phyloP scores from a whole-genome alignment of 2,113 vertebrate species.

The Seriola aureovittata region DNA sequence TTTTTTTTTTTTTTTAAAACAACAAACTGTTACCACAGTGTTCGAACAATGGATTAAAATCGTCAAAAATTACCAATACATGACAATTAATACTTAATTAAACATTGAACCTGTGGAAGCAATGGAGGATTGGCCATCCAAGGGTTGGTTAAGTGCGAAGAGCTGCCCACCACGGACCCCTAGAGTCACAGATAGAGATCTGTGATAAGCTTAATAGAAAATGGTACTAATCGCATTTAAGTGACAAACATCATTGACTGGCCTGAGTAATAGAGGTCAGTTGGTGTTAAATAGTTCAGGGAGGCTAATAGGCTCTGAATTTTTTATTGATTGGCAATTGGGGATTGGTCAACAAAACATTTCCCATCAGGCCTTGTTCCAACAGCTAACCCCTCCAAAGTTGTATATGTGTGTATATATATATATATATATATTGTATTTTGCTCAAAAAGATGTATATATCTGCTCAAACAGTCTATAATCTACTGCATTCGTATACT shows the following conservation, averaged over 20 bases:
- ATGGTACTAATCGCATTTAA: slow-evolving; percentile 78
- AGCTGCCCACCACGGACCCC: slow-evolving; percentile 31
- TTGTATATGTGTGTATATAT: slow-evolving; percentile 8
- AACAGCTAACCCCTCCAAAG: slow-evolving; percentile 42
- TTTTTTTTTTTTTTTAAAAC: not conserved
- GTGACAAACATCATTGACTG: slow-evolving; percentile 80
- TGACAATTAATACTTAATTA: slow-evolving; percentile 43
- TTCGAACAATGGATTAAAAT: not conserved
- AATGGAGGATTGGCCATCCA: slow-evolving; percentile 21
- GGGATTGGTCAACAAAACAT: slow-evolving; percentile 74
- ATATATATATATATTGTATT: slow-evolving; percentile 3
- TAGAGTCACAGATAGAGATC: slow-evolving; percentile 48
- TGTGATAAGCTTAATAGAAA: slow-evolving; percentile 67
- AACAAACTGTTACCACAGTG: not conserved
- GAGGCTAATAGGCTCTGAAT: slow-evolving; percentile 78
- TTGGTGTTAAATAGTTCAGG: slow-evolving; percentile 79
- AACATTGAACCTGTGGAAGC: slow-evolving; percentile 8
- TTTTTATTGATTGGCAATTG: slow-evolving; percentile 76
- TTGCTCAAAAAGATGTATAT: slow-evolving; percentile 25
- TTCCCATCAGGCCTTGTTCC: slow-evolving; percentile 59
- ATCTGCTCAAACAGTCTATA: slow-evolving; percentile 11
- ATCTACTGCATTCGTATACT: slow-evolving; percentile 15
- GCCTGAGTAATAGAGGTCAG: slow-evolving; percentile 70
- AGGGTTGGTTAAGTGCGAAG: slow-evolving; percentile 30
- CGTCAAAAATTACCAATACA: not conserved